Conservation (phyloP, 2,888 invertebrate genomes). For the Sarcophaga rosellei region DNA sequence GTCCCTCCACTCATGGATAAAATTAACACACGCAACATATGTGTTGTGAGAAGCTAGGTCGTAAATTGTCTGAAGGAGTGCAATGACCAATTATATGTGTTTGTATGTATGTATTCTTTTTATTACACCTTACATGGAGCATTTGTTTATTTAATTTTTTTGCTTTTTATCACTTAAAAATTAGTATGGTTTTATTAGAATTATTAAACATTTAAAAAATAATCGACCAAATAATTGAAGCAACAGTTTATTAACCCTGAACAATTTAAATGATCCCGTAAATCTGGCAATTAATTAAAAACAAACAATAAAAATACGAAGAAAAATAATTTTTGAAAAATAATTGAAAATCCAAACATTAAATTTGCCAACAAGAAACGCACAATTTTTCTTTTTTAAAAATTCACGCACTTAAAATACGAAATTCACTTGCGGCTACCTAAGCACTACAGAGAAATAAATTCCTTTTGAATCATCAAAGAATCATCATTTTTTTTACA, state of each 20-base stretch:
- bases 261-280: neutral
- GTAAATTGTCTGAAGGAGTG: too few relatives aligned
- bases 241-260: neutral
- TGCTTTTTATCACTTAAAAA: too few relatives aligned
- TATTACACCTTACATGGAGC: too few relatives aligned
- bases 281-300: neutral
- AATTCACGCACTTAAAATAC: neutral
- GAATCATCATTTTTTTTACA: conserved; percentile 53
- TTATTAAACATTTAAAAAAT: too few relatives aligned
- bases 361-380: neutral
- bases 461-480: conserved; percentile 62
- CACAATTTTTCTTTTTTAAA: neutral
- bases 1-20: too few relatives aligned
- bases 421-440: neutral
- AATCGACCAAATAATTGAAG: neutral
- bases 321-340: neutral
- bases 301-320: too few relatives aligned
- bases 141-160: too few relatives aligned
- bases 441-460: neutral
- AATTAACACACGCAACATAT: too few relatives aligned
- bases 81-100: too few relatives aligned
- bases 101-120: too few relatives aligned
- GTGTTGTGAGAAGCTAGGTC: too few relatives aligned
- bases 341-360: neutral
- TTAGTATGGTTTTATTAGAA: too few relatives aligned